phyloP scores from a whole-genome alignment of 1,140 invertebrate genomes.

The Dendroctonus ponderosae region DNA sequence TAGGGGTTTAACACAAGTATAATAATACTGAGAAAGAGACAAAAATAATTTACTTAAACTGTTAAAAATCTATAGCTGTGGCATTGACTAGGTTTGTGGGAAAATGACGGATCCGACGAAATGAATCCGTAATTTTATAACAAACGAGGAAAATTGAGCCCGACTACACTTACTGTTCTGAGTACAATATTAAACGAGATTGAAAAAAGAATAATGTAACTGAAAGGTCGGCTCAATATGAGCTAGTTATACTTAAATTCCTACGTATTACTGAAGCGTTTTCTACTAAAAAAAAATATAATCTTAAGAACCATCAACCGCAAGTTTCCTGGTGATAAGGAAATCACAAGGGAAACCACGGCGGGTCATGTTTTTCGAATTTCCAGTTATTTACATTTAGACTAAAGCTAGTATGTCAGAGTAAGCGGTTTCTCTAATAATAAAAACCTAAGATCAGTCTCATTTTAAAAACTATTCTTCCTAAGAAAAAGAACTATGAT shows the following conservation, averaged over 20 bases:
- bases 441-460: slow-evolving; percentile 25
- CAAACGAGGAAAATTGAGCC: neutral
- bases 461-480: slow-evolving; percentile 14
- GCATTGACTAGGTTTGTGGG: slow-evolving; percentile 11
- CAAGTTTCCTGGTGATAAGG: slow-evolving; percentile 1
- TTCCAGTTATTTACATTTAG: neutral
- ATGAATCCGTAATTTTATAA: neutral
- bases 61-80: neutral
- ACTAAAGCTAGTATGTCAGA: slow-evolving; percentile 19
- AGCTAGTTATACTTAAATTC: slow-evolving; percentile 6
- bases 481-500: neutral
- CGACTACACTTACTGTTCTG: neutral
- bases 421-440: slow-evolving; percentile 7
- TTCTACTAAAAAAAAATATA: slow-evolving; percentile 6
- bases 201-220: neutral
- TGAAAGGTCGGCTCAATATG: slow-evolving; percentile 20
- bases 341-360: neutral
- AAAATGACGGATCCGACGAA: neutral
- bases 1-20: neutral
- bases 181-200: neutral
- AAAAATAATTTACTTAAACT: slow-evolving; percentile 22
- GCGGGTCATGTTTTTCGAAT: neutral
- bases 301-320: neutral
- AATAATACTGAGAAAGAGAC: slow-evolving; percentile 19
- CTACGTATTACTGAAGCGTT: slow-evolving; percentile 15